phyloP scores from a whole-genome alignment of 2,888 invertebrate genomes.

The Hydrotaea diabolus region DNA sequence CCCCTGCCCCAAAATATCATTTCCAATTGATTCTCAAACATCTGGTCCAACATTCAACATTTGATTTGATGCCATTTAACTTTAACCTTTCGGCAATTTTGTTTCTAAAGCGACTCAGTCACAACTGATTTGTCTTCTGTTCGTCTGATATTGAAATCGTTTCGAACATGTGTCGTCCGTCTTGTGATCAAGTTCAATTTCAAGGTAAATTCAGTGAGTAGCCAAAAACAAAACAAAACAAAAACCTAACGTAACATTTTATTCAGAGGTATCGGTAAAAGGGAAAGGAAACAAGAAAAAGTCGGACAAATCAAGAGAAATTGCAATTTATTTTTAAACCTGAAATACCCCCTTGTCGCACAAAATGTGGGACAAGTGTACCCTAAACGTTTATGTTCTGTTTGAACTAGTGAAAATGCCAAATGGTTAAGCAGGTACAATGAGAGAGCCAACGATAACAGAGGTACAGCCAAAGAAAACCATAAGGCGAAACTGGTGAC shows the following conservation, averaged over 20 bases:
- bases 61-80: too few relatives aligned
- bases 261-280: not conserved
- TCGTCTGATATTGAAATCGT: not conserved
- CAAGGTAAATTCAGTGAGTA: slow-evolving; percentile 42
- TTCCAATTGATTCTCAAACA: too few relatives aligned
- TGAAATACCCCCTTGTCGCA: not conserved
- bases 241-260: too few relatives aligned
- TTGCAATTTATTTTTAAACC: not conserved
- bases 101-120: not conserved
- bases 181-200: slow-evolving; percentile 58
- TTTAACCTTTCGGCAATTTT: not conserved
- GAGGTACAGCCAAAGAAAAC: not conserved
- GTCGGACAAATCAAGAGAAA: not conserved
- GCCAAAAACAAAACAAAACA: too few relatives aligned
- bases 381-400: too few relatives aligned
- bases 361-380: not conserved
- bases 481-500: too few relatives aligned
- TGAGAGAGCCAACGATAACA: not conserved
- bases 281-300: not conserved
- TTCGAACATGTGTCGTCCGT: not conserved
- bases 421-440: slow-evolving; percentile 17
- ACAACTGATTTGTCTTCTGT: not conserved
- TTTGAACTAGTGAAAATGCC: slow-evolving; percentile 1
- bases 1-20: too few relatives aligned
- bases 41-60: too few relatives aligned